Conservation (phyloP, 2,113 vertebrate species). For the Mustelus asterias region DNA sequence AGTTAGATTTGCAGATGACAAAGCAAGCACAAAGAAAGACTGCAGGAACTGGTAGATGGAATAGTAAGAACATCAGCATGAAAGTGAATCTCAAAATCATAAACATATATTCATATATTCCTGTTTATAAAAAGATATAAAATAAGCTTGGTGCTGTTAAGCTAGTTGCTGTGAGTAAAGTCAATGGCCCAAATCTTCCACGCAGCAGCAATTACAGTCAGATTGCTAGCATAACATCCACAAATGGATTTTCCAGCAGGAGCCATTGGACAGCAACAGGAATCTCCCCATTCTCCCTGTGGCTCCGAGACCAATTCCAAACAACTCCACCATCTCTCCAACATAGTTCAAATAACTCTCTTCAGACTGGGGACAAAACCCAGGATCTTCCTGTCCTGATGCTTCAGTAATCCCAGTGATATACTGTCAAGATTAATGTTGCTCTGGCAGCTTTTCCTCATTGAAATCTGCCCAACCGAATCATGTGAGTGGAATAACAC, state of each 20-base stretch:
- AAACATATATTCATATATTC: too few relatives aligned
- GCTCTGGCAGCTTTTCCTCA: neutral
- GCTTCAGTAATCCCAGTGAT: neutral
- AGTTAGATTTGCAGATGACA: too few relatives aligned
- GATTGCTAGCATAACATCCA: neutral
- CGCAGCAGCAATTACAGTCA: too few relatives aligned
- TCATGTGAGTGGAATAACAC: neutral
- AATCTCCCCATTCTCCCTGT: neutral
- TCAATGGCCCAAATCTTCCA: neutral
- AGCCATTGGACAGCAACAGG: neutral
- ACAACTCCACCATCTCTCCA: neutral
- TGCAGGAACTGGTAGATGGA: too few relatives aligned
- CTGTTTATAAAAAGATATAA: neutral
- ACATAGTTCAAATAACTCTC: neutral
- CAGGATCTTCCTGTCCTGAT: neutral
- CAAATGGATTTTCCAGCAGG: neutral
- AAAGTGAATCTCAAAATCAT: too few relatives aligned
- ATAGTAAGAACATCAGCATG: too few relatives aligned
- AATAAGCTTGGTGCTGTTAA: neutral
- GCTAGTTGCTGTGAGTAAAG: neutral
- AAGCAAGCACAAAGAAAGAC: too few relatives aligned
- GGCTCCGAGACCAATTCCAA: neutral
- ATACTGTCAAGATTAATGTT: neutral
- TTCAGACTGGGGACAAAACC: neutral
- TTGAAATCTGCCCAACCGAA: neutral